phyloP scores from a whole-genome alignment of 2,797 vertebrate genomes.

The Siniperca obscura region DNA sequence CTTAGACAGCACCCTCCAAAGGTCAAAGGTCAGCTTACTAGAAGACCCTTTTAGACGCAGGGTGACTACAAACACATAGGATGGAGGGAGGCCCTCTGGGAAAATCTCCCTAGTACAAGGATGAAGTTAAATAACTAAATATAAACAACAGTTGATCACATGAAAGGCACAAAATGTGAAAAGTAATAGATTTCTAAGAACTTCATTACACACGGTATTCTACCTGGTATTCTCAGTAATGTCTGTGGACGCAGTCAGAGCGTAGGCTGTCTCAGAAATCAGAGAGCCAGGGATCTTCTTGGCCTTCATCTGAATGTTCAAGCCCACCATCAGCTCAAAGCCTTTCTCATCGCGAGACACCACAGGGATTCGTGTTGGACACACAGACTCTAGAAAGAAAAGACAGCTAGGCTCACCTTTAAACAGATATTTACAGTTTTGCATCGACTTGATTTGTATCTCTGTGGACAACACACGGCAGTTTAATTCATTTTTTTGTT shows the following conservation, averaged over 20 bases:
- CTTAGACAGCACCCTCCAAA: conserved; percentile 87
- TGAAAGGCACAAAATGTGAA: neutral
- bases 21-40: conserved; percentile 78
- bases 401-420: no score
- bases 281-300: conserved; percentile 83
- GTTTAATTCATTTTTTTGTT: neutral
- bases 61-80: conserved; percentile 88
- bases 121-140: conserved; percentile 1
- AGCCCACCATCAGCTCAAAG: conserved; percentile 86
- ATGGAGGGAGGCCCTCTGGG: conserved; percentile 89
- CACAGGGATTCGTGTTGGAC: conserved; percentile 88
- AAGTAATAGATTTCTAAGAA: neutral
- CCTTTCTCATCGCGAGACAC: conserved; percentile 88
- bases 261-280: conserved; percentile 80
- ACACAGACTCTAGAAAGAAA: conserved; percentile 84
- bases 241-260: conserved; percentile 74
- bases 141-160: neutral
- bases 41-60: conserved; percentile 79
- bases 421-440: neutral
- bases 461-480: neutral
- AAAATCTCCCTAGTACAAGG: conserved; percentile 83
- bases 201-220: neutral
- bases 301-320: conserved; percentile 86
- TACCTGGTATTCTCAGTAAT: conserved; percentile 87
- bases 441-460: neutral